Percentiles rank a stretch among this genome's conserved stretches.
phyloP scores from a whole-genome alignment of 2,113 vertebrate genomes.

The Eublepharis macularius region DNA sequence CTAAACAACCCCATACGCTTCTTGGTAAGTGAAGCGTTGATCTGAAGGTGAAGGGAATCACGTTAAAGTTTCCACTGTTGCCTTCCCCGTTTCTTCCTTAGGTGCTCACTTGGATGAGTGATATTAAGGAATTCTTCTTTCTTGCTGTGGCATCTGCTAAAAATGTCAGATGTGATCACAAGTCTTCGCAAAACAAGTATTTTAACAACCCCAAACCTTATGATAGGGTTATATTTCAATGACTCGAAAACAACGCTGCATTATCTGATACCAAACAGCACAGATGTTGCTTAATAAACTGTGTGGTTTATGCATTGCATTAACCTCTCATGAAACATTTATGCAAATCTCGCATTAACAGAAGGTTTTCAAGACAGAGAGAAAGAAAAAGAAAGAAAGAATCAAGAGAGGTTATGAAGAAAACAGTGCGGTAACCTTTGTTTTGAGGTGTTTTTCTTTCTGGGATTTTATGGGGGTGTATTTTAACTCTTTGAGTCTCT shows the following conservation, averaged over 20 bases:
- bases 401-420: slow-evolving; percentile 69
- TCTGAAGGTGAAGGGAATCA: neutral
- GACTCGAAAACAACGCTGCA: slow-evolving; percentile 72
- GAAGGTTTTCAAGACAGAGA: slow-evolving; percentile 65
- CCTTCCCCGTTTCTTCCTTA: slow-evolving; percentile 8
- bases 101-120: slow-evolving; percentile 21
- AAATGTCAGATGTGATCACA: slow-evolving; percentile 70
- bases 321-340: slow-evolving; percentile 80
- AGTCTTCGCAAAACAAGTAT: slow-evolving; percentile 68
- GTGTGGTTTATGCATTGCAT: slow-evolving; percentile 75
- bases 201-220: slow-evolving; percentile 73
- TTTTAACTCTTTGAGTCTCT: slow-evolving; percentile 73
- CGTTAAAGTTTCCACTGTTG: neutral
- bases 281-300: slow-evolving; percentile 80
- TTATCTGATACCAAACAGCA: slow-evolving; percentile 75
- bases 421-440: slow-evolving; percentile 70
- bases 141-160: slow-evolving; percentile 63
- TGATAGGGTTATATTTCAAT: slow-evolving; percentile 76
- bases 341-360: slow-evolving; percentile 80
- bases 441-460: slow-evolving; percentile 54
- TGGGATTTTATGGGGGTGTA: slow-evolving; percentile 70
- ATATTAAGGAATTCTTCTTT: slow-evolving; percentile 62
- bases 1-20: neutral
- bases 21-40: neutral
- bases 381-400: slow-evolving; percentile 25